phyloP scores from a whole-genome alignment of 2,113 vertebrate species.

The Xiphias gladius region DNA sequence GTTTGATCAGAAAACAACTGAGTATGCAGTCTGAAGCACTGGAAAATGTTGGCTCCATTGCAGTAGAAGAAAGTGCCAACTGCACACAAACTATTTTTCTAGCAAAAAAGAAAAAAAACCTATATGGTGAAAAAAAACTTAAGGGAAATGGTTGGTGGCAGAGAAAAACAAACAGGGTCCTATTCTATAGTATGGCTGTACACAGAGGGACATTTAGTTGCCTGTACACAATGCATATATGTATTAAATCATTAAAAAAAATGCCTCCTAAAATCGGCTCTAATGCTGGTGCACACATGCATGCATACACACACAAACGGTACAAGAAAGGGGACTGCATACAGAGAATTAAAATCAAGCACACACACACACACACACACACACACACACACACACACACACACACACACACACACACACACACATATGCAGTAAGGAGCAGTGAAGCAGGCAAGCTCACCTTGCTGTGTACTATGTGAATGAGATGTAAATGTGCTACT shows the following conservation, averaged over 20 bases:
- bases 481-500: conserved; percentile 73
- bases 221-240: not conserved
- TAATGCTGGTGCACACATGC: not conserved
- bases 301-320: not conserved
- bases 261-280: not conserved
- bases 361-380: no score
- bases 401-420: no score
- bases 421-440: conserved; percentile 5
- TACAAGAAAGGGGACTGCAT: not conserved
- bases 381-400: no score
- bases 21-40: conserved; percentile 28
- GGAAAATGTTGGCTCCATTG: conserved; percentile 34
- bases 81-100: conserved; percentile 15
- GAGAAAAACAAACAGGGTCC: not conserved
- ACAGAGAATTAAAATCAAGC: not conserved
- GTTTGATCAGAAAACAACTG: conserved; percentile 32
- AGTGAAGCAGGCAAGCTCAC: conserved; percentile 42
- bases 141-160: not conserved
- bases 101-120: conserved; percentile 22
- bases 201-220: not conserved
- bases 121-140: not conserved
- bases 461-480: conserved; percentile 61
- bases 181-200: not conserved
- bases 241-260: conserved; percentile 9
- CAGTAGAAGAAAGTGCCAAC: conserved; percentile 38